phyloP scores from a whole-genome alignment of 2,888 invertebrate genomes.

The Eurytoma californica region DNA sequence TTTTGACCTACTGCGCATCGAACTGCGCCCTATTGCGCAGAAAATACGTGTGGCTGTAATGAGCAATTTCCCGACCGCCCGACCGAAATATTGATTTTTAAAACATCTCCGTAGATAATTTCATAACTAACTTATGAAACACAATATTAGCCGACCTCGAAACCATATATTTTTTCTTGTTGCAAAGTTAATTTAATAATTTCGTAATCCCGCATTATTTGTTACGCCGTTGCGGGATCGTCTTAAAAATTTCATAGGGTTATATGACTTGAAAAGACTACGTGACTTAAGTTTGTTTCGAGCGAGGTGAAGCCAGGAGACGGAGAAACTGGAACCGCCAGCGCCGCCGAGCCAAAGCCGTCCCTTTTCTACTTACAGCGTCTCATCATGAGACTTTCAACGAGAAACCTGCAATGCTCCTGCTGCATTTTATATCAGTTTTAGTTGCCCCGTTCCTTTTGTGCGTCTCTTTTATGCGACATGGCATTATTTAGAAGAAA shows the following conservation, averaged over 20 bases:
- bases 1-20: too few species aligned
- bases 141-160: background rate
- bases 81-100: too few species aligned
- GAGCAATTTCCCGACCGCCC: background rate
- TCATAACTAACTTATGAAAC: too few species aligned
- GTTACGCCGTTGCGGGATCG: constrained; percentile 26
- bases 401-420: constrained; percentile 28
- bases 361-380: constrained; percentile 38
- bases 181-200: constrained; percentile 11
- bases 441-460: constrained; percentile 34
- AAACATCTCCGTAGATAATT: too few species aligned
- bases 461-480: background rate
- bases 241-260: constrained; percentile 47
- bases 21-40: too few species aligned
- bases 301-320: background rate
- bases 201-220: constrained; percentile 21
- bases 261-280: constrained; percentile 42
- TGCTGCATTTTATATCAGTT: constrained; percentile 49
- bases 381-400: constrained; percentile 39
- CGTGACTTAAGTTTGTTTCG: constrained; percentile 19
- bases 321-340: background rate
- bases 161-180: background rate
- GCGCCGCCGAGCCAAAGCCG: constrained; percentile 4
- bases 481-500: constrained; percentile 30
- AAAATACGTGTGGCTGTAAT: too few species aligned